Conservation (phyloP, 2,888 invertebrate genomes). For the Ormia ochracea region DNA sequence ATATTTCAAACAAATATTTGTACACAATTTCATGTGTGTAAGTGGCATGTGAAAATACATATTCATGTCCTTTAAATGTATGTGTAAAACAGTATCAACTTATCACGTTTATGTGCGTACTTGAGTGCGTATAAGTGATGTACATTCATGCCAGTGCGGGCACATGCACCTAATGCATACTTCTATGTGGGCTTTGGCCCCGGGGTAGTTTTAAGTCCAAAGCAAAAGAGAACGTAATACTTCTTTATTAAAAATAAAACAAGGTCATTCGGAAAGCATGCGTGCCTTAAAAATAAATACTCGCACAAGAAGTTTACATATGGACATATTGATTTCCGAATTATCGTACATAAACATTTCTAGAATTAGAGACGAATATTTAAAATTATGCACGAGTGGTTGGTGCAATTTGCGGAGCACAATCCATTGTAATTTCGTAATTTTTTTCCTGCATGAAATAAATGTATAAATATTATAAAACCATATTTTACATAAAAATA, state of each 20-base stretch:
- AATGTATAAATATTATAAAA: slow-evolving; percentile 42
- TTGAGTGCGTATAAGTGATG: not conserved
- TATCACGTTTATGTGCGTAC: not conserved
- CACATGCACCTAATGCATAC: slow-evolving; percentile 30
- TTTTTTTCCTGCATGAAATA: not conserved
- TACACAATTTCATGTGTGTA: not conserved
- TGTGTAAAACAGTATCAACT: slow-evolving; percentile 14
- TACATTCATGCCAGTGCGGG: not conserved
- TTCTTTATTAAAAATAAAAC: slow-evolving; percentile 11
- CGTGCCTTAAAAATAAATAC: slow-evolving; percentile 9
- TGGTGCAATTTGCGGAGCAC: not conserved
- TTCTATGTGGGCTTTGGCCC: slow-evolving; percentile 23
- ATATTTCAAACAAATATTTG: not conserved
- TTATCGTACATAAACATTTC: not conserved
- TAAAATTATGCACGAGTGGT: slow-evolving; percentile 13
- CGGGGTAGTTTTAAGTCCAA: slow-evolving; percentile 28
- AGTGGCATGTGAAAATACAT: not conserved
- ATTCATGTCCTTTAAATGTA: not conserved
- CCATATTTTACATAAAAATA: slow-evolving; percentile 55
- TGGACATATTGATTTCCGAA: not conserved
- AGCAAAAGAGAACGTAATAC: not conserved
- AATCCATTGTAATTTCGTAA: not conserved
- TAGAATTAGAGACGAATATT: not conserved
- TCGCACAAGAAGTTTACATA: not conserved
- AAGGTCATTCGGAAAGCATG: slow-evolving; percentile 4